phyloP scores from a whole-genome alignment of 2,113 vertebrate species.

The Gadus macrocephalus region DNA sequence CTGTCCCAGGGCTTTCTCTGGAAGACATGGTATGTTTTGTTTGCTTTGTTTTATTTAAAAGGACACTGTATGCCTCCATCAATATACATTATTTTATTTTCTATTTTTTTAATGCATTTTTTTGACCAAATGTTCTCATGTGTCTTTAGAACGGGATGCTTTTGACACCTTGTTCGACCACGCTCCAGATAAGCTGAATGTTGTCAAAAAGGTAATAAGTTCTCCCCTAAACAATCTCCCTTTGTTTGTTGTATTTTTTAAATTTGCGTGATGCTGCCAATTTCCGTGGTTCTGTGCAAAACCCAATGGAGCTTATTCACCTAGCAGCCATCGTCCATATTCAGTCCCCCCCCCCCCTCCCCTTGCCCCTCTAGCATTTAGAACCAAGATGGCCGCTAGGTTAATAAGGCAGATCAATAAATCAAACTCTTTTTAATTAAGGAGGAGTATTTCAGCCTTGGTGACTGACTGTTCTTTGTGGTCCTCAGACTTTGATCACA shows the following conservation, averaged over 20 bases:
- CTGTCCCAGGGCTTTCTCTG: slow-evolving; percentile 83
- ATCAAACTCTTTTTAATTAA: background rate
- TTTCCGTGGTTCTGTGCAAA: background rate
- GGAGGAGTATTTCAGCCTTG: background rate
- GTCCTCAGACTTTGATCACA: slow-evolving; percentile 89
- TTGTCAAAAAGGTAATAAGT: slow-evolving; percentile 90
- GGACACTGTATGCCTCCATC: no score
- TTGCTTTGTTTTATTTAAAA: no score
- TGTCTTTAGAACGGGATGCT: slow-evolving; percentile 88
- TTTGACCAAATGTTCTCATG: slow-evolving; percentile 12
- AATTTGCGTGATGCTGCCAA: no score
- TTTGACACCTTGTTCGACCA: slow-evolving; percentile 98
- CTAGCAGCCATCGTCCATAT: background rate
- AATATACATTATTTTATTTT: no score
- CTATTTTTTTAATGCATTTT: background rate
- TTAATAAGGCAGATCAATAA: no score
- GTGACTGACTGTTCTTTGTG: slow-evolving; percentile 24
- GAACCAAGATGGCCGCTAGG: no score
- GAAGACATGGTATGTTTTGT: slow-evolving; percentile 84
- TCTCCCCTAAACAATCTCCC: background rate
- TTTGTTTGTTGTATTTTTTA: background rate
- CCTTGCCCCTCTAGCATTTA: background rate
- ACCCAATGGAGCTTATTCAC: background rate
- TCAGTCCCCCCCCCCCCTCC: background rate
- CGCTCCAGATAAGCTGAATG: slow-evolving; percentile 95